Evolutionary conservation across 1,140 invertebrate genomes (phyloP).

Genomic region (Eriosoma lanigerum): DNA sequence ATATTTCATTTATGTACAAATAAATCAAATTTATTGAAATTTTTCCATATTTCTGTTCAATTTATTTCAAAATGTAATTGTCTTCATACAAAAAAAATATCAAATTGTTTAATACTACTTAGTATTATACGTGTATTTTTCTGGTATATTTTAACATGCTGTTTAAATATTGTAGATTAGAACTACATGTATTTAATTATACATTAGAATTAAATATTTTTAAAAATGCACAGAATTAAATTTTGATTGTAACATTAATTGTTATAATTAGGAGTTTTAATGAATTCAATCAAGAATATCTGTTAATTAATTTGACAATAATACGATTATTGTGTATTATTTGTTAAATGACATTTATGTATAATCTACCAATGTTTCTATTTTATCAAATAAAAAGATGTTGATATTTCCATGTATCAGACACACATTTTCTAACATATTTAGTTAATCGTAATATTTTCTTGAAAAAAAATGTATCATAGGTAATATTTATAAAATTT

Average conservation of each 20-base stretch:
- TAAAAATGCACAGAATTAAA: background rate
- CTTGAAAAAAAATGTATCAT: too few relatives aligned
- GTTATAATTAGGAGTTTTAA: too few relatives aligned
- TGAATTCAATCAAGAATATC: too few relatives aligned
- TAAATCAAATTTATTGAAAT: background rate
- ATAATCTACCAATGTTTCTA: background rate
- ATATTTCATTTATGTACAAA: background rate
- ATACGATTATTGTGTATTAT: background rate
- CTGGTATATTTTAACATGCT: background rate
- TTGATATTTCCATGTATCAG: conserved; percentile 19
- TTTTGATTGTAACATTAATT: background rate
- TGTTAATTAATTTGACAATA: background rate
- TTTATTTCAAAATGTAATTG: conserved; percentile 2
- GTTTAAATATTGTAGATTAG: background rate
- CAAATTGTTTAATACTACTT: background rate
- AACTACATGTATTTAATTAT: background rate
- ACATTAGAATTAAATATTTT: too few relatives aligned
- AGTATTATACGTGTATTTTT: conserved; percentile 2
- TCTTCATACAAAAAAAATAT: background rate
- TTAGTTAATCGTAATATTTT: too few relatives aligned
- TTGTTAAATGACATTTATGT: background rate
- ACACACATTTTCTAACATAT: background rate
- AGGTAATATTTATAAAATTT: too few relatives aligned
- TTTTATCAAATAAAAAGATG: conserved; percentile 16
- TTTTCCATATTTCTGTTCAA: background rate